Base-by-base conservation (phyloP, 2,888 invertebrate species). In the Erebia aethiops region DNA sequence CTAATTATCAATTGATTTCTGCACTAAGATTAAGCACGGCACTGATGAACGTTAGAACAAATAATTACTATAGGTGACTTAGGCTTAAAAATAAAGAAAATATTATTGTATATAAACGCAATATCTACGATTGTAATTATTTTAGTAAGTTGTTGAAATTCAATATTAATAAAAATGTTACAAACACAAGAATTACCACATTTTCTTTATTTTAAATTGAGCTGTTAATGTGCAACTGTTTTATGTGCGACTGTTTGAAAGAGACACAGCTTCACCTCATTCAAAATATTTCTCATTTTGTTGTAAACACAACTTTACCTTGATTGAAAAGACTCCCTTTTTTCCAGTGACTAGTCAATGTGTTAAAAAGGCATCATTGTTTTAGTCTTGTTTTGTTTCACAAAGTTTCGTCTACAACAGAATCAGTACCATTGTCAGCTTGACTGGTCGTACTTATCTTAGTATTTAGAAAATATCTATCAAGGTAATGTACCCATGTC, bases 21-120 rank as follows among this genome's bases (percentile, higher is more conserved):
- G 56, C 56, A 69, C 62, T n/a, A 43, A 63, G 41, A 14, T 54
- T 64, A 41, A 35, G 64, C 64, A 54, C 64, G 21, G 52, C 64
- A 54, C 64, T 41, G 18, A 13, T 57, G 1, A 49, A 49, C 49
- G 5, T 62, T 46, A 16, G 11, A 16, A 16, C 8, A 41, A 60
- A 57, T 54, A 18, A 54, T 54, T 35, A 46, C 16, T n/a, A n/a
- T 51, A 26, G 62, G 26, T 52, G 35, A 54, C 16, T 35, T 16
- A 16, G 61, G 43, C 43, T 26, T 4, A 41, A 35, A 10, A 46
- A 62, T 46, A 62, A 49, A 49, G 49, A 62, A 62, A 62, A 62
- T 21, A 49, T 62, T 46, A 41, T 35, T 35, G 35, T 35, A 7
- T 16, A 16, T 11, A 54, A 54, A 49, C 43, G 1, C 16, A 16